A percentile compares a stretch with the other conserved stretches of the same genome.
Conservation (phyloP, 2,797 vertebrate genomes). For the Lepidocolaptes lacrymiger region DNA sequence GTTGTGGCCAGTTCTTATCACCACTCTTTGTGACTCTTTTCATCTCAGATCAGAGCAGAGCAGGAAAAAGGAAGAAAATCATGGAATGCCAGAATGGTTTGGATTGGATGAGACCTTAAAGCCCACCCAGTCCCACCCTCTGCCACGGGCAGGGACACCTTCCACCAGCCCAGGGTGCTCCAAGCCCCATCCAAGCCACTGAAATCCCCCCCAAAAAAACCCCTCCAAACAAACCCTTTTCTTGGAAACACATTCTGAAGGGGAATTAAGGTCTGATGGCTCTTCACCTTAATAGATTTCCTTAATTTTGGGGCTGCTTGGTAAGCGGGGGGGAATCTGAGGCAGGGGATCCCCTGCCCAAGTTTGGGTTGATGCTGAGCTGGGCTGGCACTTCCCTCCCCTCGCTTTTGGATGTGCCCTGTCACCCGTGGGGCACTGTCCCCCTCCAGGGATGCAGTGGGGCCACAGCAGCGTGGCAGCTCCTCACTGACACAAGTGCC, state of each 20-base stretch:
- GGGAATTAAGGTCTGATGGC: not conserved
- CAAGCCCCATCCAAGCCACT: not conserved
- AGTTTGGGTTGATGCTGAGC: not conserved
- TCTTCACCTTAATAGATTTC: not conserved
- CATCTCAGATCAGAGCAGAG: not conserved
- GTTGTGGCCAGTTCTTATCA: not conserved
- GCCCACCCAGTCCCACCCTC: too few relatives aligned
- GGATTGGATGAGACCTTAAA: not conserved
- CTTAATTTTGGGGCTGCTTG: not conserved
- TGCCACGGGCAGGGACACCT: not conserved
- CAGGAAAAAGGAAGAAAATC: not conserved
- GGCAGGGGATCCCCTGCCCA: rapidly evolving
- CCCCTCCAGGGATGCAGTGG: not conserved
- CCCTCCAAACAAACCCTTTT: not conserved
- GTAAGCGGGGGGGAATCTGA: too few relatives aligned
- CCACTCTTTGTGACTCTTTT: not conserved
- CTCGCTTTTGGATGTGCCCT: not conserved
- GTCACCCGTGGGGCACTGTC: rapidly evolving
- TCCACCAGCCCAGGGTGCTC: too few relatives aligned
- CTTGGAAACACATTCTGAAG: not conserved
- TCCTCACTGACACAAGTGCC: conserved; percentile 11
- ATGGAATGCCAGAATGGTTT: not conserved
- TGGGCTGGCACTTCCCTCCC: not conserved
- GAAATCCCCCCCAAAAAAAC: not conserved
- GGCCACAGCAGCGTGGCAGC: not conserved